Conservation (phyloP, 2,113 vertebrate species). For the Cephalopterus ornatus region DNA sequence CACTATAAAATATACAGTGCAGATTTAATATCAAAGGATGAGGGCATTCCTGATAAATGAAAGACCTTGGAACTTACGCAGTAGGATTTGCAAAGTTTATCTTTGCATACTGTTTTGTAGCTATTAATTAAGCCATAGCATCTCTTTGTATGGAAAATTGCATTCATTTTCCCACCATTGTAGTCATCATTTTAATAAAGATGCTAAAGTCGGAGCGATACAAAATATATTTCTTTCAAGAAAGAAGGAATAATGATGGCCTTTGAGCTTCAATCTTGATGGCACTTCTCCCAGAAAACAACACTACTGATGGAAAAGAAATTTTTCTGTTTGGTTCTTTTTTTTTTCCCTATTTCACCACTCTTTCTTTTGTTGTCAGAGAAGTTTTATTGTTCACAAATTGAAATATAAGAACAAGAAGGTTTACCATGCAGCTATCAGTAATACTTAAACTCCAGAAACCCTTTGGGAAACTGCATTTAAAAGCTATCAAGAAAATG, state of each 20-base stretch:
- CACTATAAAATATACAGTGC: background rate
- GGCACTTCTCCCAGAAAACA: background rate
- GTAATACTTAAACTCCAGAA: background rate
- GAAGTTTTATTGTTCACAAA: background rate
- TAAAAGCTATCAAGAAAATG: background rate
- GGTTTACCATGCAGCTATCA: background rate
- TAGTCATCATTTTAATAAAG: background rate
- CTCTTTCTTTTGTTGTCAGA: background rate
- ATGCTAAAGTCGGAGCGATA: background rate
- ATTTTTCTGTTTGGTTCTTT: background rate
- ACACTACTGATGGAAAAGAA: background rate
- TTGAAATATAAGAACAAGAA: background rate
- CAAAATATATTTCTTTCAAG: background rate
- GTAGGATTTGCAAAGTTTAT: background rate
- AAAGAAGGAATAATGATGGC: background rate
- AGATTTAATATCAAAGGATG: slow-evolving; percentile 15
- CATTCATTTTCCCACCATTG: background rate
- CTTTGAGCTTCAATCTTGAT: background rate
- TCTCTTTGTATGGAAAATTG: background rate
- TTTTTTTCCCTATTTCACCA: background rate
- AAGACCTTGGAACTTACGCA: background rate
- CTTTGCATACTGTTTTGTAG: background rate
- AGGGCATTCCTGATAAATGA: background rate
- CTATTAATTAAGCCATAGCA: slow-evolving; percentile 18
- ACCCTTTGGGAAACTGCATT: background rate